Evolutionary conservation across 2,888 invertebrate genomes (phyloP).

Genomic region (Nebria brevicollis): DNA sequence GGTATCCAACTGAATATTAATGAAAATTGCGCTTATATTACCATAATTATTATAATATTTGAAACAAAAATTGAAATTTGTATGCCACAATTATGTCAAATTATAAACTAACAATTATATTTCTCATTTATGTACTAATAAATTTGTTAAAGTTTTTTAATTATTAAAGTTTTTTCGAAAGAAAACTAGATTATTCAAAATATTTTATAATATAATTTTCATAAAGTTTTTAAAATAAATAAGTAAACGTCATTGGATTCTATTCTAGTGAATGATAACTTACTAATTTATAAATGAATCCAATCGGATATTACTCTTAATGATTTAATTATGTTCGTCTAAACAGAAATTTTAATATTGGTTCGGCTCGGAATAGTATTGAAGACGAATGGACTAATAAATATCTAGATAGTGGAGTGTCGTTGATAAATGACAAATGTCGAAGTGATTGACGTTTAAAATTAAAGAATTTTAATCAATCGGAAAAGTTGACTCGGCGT

Average conservation of each 20-base stretch:
- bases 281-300: neutral
- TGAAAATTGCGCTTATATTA: neutral
- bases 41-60: neutral
- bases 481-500: slow-evolving; percentile 53
- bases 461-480: slow-evolving; percentile 59
- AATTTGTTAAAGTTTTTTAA: too few species aligned
- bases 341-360: neutral
- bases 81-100: too few species aligned
- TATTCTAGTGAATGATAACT: neutral
- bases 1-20: neutral
- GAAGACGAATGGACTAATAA: neutral
- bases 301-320: neutral
- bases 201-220: too few species aligned
- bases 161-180: too few species aligned
- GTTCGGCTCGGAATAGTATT: neutral
- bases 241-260: neutral
- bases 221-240: too few species aligned
- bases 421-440: slow-evolving; percentile 51
- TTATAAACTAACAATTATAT: too few species aligned
- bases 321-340: neutral
- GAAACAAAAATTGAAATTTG: neutral
- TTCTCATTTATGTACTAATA: too few species aligned
- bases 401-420: slow-evolving; percentile 35
- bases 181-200: too few species aligned
- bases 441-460: slow-evolving; percentile 56